phyloP scores from a whole-genome alignment of 1,140 invertebrate genomes.

The Neomicropteryx cornuta region DNA sequence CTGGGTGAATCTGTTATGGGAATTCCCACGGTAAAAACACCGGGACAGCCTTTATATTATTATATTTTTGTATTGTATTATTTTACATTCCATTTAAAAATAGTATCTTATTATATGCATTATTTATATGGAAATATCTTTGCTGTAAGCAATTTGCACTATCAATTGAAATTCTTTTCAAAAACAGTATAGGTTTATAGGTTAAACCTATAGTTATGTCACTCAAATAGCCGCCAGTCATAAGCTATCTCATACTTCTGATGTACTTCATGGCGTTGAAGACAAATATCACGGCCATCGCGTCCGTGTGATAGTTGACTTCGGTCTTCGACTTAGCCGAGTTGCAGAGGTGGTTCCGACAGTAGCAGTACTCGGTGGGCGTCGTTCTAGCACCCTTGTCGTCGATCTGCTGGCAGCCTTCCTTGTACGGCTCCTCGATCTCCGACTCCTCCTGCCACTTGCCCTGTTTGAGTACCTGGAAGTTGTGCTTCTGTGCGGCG shows the following conservation, averaged over 20 bases:
- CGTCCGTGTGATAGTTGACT: conserved; percentile 38
- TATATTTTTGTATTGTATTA: no score
- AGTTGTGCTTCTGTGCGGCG: conserved; percentile 54
- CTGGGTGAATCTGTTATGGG: no score
- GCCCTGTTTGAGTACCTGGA: conserved; percentile 43
- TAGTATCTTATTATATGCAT: no score
- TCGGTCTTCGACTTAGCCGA: conserved; percentile 28
- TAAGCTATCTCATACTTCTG: conserved; percentile 35
- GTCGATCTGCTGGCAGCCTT: conserved; percentile 51
- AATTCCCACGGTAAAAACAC: no score
- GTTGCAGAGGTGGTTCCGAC: conserved; percentile 54
- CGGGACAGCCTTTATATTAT: no score
- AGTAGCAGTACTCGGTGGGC: conserved; percentile 52
- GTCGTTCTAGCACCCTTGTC: conserved; percentile 45
- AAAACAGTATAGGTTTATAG: no score
- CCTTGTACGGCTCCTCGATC: conserved; percentile 51
- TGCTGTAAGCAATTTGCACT: no score
- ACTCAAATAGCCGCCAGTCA: no score
- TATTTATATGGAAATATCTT: no score
- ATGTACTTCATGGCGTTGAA: conserved; percentile 45
- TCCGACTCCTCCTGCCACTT: conserved; percentile 47
- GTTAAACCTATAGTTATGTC: no score
- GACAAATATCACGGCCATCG: conserved; percentile 42
- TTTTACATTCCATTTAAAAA: no score
- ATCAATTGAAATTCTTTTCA: no score